Percentiles rank a stretch among this genome's conserved stretches.
phyloP scores from a whole-genome alignment of 2,113 vertebrate species.

The Talpa occidentalis region DNA sequence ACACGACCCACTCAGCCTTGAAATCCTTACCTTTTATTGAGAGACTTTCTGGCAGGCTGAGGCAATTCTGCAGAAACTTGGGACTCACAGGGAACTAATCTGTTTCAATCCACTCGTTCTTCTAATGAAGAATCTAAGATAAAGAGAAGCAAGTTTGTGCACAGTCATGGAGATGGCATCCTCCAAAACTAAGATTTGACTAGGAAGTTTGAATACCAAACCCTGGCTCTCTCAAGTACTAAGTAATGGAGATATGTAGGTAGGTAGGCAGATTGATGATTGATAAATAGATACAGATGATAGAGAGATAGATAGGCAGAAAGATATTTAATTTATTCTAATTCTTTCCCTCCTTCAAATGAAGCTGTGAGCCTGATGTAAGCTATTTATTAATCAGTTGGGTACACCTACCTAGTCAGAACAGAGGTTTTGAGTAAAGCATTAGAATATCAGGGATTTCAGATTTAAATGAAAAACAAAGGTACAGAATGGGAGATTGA shows the following conservation, averaged over 20 bases:
- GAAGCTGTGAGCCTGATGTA: not conserved
- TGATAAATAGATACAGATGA: no score
- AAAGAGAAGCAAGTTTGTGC: not conserved
- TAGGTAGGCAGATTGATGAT: no score
- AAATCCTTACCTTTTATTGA: not conserved
- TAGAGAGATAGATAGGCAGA: no score
- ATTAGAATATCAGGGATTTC: not conserved
- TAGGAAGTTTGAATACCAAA: not conserved
- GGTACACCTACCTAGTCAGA: not conserved
- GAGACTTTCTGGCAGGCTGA: not conserved
- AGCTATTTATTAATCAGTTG: slow-evolving; percentile 25
- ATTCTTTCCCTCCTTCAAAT: slow-evolving; percentile 21
- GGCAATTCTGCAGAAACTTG: not conserved
- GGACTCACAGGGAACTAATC: not conserved
- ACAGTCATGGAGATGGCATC: not conserved
- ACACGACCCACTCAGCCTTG: not conserved
- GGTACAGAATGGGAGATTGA: not conserved
- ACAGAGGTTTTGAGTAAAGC: not conserved
- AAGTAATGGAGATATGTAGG: no score
- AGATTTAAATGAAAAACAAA: not conserved
- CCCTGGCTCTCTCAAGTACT: not conserved
- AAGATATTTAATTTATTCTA: not conserved
- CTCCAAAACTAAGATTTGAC: not conserved
- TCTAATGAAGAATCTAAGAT: not conserved
- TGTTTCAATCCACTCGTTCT: not conserved